phyloP scores from a whole-genome alignment of 1,140 invertebrate genomes.

The Macrobrachium nipponense region DNA sequence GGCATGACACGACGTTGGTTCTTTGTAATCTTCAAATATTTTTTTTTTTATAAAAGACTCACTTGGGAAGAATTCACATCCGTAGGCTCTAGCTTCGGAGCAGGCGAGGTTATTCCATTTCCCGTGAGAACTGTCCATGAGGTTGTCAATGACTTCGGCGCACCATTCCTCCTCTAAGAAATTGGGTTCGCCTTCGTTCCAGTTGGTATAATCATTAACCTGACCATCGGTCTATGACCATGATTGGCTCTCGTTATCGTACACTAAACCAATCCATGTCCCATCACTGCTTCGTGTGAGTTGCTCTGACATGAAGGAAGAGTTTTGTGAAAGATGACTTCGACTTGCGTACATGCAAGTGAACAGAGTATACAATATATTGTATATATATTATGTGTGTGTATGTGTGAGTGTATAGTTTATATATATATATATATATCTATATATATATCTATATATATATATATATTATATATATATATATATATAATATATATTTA shows the following conservation, averaged over 20 bases:
- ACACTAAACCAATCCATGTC: slow-evolving; percentile 19
- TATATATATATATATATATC: no score
- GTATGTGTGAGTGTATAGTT: no score
- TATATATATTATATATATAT: no score
- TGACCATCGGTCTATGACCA: slow-evolving; percentile 33
- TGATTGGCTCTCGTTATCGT: background rate
- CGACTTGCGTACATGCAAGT: no score
- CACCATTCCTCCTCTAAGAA: slow-evolving; percentile 5
- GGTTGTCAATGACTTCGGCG: slow-evolving; percentile 23
- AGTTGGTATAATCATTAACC: slow-evolving; percentile 23
- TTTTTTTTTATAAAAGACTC: background rate
- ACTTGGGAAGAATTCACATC: slow-evolving; percentile 44
- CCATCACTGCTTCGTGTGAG: slow-evolving; percentile 16
- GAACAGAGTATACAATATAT: no score
- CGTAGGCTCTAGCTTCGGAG: slow-evolving; percentile 6
- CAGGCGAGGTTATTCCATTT: slow-evolving; percentile 39
- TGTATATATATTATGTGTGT: no score
- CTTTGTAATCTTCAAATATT: no score
- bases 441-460: no score
- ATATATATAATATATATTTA: no score
- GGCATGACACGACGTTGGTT: no score
- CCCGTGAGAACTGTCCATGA: background rate
- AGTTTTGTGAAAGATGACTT: no score
- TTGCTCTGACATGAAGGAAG: slow-evolving; percentile 1
- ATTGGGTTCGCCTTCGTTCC: slow-evolving; percentile 39